Conservation (phyloP, 2,797 vertebrate species). For the Cygnus olor region DNA sequence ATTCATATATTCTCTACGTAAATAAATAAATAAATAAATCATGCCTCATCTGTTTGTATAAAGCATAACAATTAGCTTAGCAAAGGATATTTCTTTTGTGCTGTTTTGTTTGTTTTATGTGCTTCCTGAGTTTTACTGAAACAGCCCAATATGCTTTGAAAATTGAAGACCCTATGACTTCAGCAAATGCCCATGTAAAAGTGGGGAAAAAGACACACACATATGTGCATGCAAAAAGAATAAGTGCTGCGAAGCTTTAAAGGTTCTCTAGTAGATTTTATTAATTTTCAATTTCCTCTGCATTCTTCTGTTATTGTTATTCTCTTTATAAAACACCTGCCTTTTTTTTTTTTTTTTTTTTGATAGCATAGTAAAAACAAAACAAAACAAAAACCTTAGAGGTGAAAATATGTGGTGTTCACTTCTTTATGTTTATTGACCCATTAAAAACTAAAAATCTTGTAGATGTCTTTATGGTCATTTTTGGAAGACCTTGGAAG, state of each 20-base stretch:
- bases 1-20: conserved; percentile 58
- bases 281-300: neutral
- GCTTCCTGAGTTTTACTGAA: neutral
- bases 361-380: neutral
- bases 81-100: conserved; percentile 18
- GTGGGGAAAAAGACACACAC: neutral
- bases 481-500: neutral
- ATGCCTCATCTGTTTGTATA: neutral
- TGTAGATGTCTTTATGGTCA: neutral
- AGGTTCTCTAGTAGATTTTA: neutral
- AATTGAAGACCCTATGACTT: neutral
- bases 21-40: conserved; percentile 9
- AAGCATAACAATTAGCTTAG: conserved; percentile 1
- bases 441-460: neutral
- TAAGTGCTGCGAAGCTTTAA: neutral
- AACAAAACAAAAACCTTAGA: neutral
- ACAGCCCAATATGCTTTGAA: neutral
- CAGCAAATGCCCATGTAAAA: neutral
- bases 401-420: neutral
- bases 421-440: neutral
- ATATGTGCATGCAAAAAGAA: neutral
- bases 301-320: neutral
- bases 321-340: neutral
- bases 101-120: neutral
- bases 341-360: neutral